Percentiles rank a stretch among this genome's conserved stretches.
Conservation (phyloP, 2,888 invertebrate genomes). For the Flabesymbios commensalis region DNA sequence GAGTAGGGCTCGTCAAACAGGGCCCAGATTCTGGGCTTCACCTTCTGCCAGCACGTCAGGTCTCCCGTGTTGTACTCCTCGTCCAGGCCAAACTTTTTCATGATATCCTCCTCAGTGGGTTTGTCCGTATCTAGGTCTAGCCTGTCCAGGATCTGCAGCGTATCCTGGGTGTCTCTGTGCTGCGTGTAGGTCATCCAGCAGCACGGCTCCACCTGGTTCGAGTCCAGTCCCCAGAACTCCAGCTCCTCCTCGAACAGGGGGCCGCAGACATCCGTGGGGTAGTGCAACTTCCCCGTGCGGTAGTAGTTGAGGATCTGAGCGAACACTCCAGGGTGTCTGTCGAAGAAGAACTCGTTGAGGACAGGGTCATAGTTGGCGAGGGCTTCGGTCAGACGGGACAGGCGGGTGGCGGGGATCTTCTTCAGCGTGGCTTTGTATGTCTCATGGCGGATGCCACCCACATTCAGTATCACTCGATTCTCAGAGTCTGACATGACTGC, state of each 20-base stretch:
- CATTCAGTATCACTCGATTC: constrained; percentile 97
- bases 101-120: constrained; percentile 96
- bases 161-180: constrained; percentile 95
- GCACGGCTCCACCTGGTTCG: constrained; percentile 98
- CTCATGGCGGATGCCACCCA: constrained; percentile 93
- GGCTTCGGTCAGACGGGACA: constrained; percentile 92
- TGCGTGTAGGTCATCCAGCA: constrained; percentile 99
- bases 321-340: constrained; percentile 86
- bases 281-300: constrained; percentile 97
- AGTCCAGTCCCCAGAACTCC: constrained; percentile 92
- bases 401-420: constrained; percentile 94
- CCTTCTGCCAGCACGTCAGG: constrained; percentile 79
- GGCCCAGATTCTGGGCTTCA: constrained; percentile 98
- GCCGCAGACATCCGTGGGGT: constrained; percentile 98
- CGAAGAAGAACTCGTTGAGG: constrained; percentile 99
- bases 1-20: constrained; percentile 99
- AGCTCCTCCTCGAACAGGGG: constrained; percentile 98
- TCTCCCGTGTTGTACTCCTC: constrained; percentile 63
- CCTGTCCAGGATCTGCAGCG: constrained; percentile 93
- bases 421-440: constrained; percentile 76
- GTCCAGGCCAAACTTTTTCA: constrained; percentile 83
- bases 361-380: constrained; percentile 99
- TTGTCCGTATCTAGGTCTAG: constrained; percentile 95
- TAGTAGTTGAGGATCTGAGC: constrained; percentile 95
- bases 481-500: constrained; percentile 65